Evolutionary conservation across 1,140 invertebrate genomes (phyloP), one percentile per base, ranked within the genome.

Genomic region (Meteorus sp.): DNA sequence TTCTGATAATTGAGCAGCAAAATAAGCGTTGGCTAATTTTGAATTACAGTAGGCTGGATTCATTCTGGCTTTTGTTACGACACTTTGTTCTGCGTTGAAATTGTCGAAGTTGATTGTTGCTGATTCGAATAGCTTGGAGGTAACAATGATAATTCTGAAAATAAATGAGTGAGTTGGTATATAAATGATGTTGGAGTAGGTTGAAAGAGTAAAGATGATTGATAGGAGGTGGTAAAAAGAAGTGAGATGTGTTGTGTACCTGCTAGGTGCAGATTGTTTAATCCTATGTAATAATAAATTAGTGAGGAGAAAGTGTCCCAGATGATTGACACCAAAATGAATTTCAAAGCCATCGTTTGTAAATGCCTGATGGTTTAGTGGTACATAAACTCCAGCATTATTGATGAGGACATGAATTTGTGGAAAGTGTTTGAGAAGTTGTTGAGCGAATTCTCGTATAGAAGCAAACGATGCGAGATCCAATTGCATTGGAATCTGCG

Each of bases 281-380:
- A 95, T 73, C 15, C 82, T 75, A 9, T 90, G 86, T 25, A 92
- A 65, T 7, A 96, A 78, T 13, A 93, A 79, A 73, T 89, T 85
- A 1, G 91, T 95, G 1, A 96, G 75, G n/a, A 93, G 77, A 71
- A 94, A 95, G 69, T 94, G 93, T 11, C 89, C 89, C 33, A 93
- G 79, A 68, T 93, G 87, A 79, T 92, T 92, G 0, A 89, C 86
- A 9, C 87, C 89, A 74, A 92, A 86, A 74, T 92, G 88, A 41
- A 88, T 86, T 78, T 96, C 93, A 78, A 91, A 91, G 0, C 90
- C 91, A 78, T 95, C 92, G 65, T 84, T 78, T 0, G 91, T 94
- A 44, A 75, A 75, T 1, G 73, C 64, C n/a, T 79, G 69, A 47
- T 79, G 64, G 45, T 72, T 77, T 2, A 84, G 71, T 9, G 85